Percentiles rank a stretch among this genome's conserved stretches.
phyloP scores from a whole-genome alignment of 2,113 vertebrate species.

The Erythrolamprus reginae region DNA sequence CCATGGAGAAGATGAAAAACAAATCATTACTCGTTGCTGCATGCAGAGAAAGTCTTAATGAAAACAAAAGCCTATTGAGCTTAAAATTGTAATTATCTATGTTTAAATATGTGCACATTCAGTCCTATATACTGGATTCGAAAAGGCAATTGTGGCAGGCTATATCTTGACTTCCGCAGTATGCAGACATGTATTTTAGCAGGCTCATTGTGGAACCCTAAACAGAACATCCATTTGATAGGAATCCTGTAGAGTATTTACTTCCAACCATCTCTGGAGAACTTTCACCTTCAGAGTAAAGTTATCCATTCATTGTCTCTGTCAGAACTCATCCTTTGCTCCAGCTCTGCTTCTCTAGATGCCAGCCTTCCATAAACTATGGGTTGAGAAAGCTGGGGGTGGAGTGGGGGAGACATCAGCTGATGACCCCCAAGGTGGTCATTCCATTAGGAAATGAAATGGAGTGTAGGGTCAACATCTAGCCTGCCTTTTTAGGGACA shows the following conservation, averaged over 20 bases:
- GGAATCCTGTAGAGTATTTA: neutral
- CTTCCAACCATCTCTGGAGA: neutral
- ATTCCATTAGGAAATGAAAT: no score
- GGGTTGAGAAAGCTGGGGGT: no score
- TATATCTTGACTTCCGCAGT: neutral
- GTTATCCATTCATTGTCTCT: neutral
- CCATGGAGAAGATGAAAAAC: neutral
- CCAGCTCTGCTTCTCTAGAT: no score
- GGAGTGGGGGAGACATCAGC: no score
- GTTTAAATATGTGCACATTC: constrained; percentile 1
- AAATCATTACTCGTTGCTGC: neutral
- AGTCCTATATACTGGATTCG: neutral
- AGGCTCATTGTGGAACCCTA: neutral
- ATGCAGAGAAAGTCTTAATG: neutral
- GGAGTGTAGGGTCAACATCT: no score
- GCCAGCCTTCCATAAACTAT: no score
- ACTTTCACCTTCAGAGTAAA: neutral
- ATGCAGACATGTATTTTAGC: neutral
- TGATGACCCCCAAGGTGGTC: no score
- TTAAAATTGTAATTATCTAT: constrained; percentile 1
- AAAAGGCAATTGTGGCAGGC: neutral
- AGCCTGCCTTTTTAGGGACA: no score
- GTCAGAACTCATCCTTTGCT: no score
- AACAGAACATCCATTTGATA: neutral
- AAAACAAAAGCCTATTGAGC: neutral